Conservation (phyloP, 2,888 invertebrate genomes). For the Allolobophora icterica region DNA sequence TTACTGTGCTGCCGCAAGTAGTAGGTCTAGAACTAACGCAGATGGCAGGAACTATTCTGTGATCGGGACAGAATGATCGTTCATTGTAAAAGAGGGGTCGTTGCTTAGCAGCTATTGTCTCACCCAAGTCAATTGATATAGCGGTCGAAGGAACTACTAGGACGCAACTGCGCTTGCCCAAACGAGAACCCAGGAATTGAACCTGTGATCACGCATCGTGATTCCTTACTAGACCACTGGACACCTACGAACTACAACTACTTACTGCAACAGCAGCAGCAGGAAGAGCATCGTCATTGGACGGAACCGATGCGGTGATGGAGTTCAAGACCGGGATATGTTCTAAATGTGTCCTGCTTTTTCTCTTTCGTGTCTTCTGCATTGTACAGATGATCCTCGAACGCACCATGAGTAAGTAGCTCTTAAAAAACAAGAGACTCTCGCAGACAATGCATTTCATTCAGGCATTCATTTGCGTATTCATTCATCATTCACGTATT, state of each 20-base stretch:
- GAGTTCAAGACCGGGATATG: not conserved
- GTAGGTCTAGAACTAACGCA: not conserved
- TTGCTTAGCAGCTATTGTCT: too few relatives aligned
- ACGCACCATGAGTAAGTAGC: not conserved
- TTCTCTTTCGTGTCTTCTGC: not conserved
- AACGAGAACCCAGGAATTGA: too few relatives aligned
- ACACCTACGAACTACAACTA: not conserved
- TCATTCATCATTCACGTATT: not conserved
- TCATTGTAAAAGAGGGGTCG: too few relatives aligned
- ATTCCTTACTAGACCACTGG: not conserved
- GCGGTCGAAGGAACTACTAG: too few relatives aligned
- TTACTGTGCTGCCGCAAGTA: not conserved
- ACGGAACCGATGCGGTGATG: slow-evolving; percentile 11
- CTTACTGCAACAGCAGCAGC: too few relatives aligned
- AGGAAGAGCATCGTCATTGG: not conserved
- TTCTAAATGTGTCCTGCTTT: not conserved
- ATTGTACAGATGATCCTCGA: not conserved
- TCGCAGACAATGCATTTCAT: too few relatives aligned
- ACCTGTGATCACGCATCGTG: not conserved
- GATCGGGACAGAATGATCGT: not conserved
- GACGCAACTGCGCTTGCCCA: too few relatives aligned
- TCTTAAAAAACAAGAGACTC: too few relatives aligned
- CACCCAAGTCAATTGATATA: too few relatives aligned
- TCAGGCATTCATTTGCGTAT: not conserved
- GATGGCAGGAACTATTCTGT: not conserved